These are phyloP conservation scores for Tauraco erythrolophus DNA, from an alignment of 2,113 vertebrate genomes.

Conservation along the genomic window DNA sequence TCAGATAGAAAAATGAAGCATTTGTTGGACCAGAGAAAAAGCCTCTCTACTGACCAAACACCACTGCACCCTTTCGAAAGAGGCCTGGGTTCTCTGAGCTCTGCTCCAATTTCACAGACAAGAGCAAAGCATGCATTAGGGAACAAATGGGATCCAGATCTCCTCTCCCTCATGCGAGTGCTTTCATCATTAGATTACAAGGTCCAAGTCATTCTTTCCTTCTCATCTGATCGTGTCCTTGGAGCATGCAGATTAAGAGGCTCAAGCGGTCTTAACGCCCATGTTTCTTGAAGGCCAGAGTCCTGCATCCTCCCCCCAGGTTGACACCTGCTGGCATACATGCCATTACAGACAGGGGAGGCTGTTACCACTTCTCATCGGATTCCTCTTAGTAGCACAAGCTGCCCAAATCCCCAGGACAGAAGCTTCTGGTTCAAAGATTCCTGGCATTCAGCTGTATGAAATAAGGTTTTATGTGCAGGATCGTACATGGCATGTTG, in stretches of 20 bases:
- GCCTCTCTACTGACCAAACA: neutral
- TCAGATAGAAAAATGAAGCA: neutral
- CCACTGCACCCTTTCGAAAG: neutral
- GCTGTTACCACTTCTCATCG: neutral
- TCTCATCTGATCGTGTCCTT: neutral
- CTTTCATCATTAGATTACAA: neutral
- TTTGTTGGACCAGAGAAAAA: neutral
- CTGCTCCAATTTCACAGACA: neutral
- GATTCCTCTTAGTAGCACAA: neutral
- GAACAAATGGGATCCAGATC: neutral
- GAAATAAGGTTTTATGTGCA: neutral
- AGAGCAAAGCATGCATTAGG: neutral
- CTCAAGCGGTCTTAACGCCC: neutral
- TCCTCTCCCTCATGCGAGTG: neutral
- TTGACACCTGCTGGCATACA: neutral
- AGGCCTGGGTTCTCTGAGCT: neutral
- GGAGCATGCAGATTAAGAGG: neutral
- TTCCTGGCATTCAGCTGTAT: neutral
- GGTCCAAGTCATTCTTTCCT: neutral
- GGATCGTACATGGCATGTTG: neutral
- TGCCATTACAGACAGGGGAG: neutral
- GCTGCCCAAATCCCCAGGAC: neutral
- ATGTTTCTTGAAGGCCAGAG: neutral
- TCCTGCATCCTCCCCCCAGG: accelerated
- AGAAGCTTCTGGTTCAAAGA: neutral